Evolutionary conservation across 2,113 vertebrate species (phyloP).

Genomic region (Chamaea fasciata): DNA sequence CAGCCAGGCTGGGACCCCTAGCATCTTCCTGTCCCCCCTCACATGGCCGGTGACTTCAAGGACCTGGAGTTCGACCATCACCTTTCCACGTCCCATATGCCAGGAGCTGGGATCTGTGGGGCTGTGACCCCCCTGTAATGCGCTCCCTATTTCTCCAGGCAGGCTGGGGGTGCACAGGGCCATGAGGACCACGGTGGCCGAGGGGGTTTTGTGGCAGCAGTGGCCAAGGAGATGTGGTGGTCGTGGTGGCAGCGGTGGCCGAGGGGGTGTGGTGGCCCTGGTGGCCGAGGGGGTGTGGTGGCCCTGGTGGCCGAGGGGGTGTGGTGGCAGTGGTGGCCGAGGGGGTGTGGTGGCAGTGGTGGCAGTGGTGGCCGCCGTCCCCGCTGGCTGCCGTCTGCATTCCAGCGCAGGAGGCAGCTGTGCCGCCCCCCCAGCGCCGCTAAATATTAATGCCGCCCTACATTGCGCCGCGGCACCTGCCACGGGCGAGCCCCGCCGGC

Average conservation of each 20-base stretch:
- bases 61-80: neutral
- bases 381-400: neutral
- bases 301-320: too few relatives aligned
- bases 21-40: accelerated
- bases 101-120: accelerated
- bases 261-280: neutral
- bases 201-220: neutral
- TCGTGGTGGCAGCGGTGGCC: too few relatives aligned
- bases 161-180: accelerated
- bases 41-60: accelerated
- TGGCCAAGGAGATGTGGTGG: neutral
- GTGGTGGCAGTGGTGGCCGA: too few relatives aligned
- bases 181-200: accelerated
- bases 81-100: accelerated
- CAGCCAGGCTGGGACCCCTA: neutral
- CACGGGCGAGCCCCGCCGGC: neutral
- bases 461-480: slow-evolving; percentile 29
- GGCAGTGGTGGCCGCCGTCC: neutral
- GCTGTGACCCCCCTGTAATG: neutral
- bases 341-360: neutral
- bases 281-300: neutral
- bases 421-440: neutral
- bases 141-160: accelerated
- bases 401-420: slow-evolving; percentile 44
- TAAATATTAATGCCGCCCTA: slow-evolving; percentile 56